Evolutionary conservation across 2,113 vertebrate species (phyloP).

Genomic region (Myiozetetes cayanensis): DNA sequence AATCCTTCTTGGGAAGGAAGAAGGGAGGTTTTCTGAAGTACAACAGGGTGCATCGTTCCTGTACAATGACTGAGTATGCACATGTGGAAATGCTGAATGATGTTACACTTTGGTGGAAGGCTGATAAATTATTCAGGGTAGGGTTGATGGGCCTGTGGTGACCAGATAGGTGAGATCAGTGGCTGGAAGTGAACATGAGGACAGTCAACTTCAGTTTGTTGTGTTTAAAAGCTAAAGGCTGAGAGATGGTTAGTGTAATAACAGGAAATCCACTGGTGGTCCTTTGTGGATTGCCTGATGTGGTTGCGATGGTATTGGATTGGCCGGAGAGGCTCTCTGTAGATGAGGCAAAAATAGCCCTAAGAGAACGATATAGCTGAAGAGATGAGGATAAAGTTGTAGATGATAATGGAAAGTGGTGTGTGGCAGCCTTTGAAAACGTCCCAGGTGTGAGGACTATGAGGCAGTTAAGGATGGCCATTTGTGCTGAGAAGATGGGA

Average conservation of each 20-base stretch:
- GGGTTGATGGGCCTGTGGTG: neutral
- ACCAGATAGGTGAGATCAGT: neutral
- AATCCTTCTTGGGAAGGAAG: neutral
- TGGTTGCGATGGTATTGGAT: neutral
- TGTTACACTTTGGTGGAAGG: neutral
- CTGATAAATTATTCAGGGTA: neutral
- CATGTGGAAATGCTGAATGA: neutral
- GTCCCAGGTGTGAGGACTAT: neutral
- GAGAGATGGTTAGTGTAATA: neutral
- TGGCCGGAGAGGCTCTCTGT: neutral
- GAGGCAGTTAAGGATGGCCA: neutral
- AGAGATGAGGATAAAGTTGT: neutral
- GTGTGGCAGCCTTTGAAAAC: neutral
- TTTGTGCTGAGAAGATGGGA: neutral
- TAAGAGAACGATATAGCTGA: neutral
- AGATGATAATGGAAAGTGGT: neutral
- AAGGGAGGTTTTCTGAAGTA: neutral
- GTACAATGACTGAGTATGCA: neutral
- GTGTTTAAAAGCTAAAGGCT: neutral
- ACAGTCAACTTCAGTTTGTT: neutral
- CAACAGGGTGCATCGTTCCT: neutral
- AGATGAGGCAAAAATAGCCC: neutral
- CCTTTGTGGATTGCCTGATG: neutral
- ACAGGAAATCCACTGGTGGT: neutral
- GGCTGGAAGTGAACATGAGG: neutral